Evolutionary conservation across 2,797 vertebrate genomes (phyloP).

Genomic region (Cossypha caffra): DNA sequence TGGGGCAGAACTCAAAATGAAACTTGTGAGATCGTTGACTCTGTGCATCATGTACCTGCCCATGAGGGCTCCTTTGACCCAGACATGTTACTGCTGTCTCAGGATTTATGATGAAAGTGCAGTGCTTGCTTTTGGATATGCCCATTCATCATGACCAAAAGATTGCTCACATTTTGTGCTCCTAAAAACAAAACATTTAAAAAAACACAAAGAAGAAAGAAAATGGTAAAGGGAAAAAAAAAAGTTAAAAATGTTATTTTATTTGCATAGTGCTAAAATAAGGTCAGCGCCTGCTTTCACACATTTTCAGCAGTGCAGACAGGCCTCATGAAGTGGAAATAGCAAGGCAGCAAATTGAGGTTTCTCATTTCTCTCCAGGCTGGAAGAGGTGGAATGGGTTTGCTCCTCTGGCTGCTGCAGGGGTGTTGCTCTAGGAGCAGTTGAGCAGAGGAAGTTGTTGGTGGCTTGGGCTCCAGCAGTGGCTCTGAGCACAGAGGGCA

Average conservation of each 20-base stretch:
- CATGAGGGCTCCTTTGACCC: background rate
- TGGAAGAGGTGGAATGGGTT: background rate
- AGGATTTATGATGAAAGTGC: conserved; percentile 7
- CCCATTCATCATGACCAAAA: background rate
- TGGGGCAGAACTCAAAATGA: background rate
- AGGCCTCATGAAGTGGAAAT: background rate
- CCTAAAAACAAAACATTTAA: background rate
- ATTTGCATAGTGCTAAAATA: background rate
- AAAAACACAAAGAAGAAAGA: background rate
- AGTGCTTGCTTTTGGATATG: conserved; percentile 23
- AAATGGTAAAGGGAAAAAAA: background rate
- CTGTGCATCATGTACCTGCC: background rate
- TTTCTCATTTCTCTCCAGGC: background rate
- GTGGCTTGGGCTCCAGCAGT: background rate
- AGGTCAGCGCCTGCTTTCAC: background rate
- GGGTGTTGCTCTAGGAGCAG: conserved; percentile 4
- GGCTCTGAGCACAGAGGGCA: background rate
- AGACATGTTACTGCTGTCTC: background rate
- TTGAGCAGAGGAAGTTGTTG: conserved; percentile 30
- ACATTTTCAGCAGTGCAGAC: background rate
- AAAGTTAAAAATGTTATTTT: background rate
- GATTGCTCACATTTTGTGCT: background rate
- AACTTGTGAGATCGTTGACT: background rate
- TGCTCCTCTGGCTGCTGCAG: background rate
- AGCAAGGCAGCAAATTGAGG: background rate